These are phyloP conservation scores for Cosmia trapezina DNA, from an alignment of 2,888 invertebrate genomes.

Conservation along the genomic window DNA sequence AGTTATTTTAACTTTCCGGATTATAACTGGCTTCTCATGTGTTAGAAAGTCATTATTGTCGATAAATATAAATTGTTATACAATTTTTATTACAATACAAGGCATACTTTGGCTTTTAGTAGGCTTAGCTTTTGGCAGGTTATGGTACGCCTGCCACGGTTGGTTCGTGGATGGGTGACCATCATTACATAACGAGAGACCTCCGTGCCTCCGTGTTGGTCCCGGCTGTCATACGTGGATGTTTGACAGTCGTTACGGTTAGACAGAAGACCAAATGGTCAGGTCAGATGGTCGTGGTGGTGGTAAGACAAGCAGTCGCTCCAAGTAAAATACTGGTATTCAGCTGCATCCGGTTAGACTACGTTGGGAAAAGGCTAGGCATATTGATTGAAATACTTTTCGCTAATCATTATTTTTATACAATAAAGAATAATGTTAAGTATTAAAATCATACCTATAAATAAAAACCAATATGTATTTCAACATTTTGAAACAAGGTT, in stretches of 20 bases:
- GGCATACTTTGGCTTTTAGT: not conserved
- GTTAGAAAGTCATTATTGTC: slow-evolving; percentile 29
- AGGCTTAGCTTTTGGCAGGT: not conserved
- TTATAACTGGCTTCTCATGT: slow-evolving; percentile 22
- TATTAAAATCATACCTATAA: not conserved
- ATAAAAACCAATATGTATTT: not conserved
- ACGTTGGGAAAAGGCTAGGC: not conserved
- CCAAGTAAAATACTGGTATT: not conserved
- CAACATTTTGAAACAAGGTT: slow-evolving; percentile 9
- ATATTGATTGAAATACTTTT: not conserved
- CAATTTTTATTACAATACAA: not conserved
- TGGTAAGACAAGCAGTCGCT: not conserved
- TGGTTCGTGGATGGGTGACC: no score
- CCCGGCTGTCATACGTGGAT: not conserved
- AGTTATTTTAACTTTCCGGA: slow-evolving; percentile 56
- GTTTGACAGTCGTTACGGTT: not conserved
- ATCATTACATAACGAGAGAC: not conserved
- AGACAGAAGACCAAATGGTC: not conserved
- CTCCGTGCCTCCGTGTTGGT: not conserved
- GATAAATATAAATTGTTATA: not conserved
- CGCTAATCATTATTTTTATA: no score
- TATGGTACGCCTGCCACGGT: not conserved
- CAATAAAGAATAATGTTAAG: not conserved
- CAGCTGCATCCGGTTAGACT: not conserved
- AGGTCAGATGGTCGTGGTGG: not conserved